phyloP scores from a whole-genome alignment of 2,797 vertebrate species.

The Coregonus suidteri region DNA sequence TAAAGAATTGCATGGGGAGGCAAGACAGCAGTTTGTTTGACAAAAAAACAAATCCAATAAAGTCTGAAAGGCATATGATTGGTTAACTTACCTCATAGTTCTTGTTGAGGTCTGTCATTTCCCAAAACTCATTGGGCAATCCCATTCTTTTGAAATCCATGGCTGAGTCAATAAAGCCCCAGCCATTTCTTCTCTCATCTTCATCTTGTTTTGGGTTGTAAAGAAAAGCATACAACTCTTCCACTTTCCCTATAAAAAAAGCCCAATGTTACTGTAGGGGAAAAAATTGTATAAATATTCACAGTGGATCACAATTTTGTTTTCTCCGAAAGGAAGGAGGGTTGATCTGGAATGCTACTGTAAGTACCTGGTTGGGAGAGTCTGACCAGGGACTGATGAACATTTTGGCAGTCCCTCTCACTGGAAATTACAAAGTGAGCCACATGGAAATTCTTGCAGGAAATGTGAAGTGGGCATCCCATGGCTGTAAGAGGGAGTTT shows the following conservation, averaged over 20 bases:
- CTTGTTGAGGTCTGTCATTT: constrained; percentile 74
- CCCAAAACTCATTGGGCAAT: constrained; percentile 76
- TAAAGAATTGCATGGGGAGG: not conserved
- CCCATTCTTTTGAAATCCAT: constrained; percentile 80
- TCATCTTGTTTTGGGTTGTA: constrained; percentile 78
- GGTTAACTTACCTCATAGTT: constrained; percentile 74
- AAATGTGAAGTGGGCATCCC: constrained; percentile 75
- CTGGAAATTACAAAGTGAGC: constrained; percentile 76
- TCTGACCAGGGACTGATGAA: constrained; percentile 77
- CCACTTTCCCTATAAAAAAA: constrained; percentile 63
- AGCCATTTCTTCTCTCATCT: constrained; percentile 69
- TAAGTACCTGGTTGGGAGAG: constrained; percentile 79
- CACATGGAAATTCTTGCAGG: constrained; percentile 80
- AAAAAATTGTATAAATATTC: not conserved
- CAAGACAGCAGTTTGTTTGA: too few species aligned
- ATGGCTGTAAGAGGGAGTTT: constrained; percentile 70
- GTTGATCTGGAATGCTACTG: not conserved
- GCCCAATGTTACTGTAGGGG: not conserved
- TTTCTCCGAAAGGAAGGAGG: not conserved
- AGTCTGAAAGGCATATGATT: too few species aligned
- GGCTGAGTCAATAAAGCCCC: constrained; percentile 70
- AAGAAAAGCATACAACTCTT: constrained; percentile 82
- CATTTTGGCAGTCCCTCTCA: constrained; percentile 77
- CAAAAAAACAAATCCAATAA: too few species aligned
- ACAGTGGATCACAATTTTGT: not conserved